Percentiles rank a stretch among this genome's conserved stretches.
Conservation (phyloP, 2,797 vertebrate genomes). For the Loriculus beryllinus region DNA sequence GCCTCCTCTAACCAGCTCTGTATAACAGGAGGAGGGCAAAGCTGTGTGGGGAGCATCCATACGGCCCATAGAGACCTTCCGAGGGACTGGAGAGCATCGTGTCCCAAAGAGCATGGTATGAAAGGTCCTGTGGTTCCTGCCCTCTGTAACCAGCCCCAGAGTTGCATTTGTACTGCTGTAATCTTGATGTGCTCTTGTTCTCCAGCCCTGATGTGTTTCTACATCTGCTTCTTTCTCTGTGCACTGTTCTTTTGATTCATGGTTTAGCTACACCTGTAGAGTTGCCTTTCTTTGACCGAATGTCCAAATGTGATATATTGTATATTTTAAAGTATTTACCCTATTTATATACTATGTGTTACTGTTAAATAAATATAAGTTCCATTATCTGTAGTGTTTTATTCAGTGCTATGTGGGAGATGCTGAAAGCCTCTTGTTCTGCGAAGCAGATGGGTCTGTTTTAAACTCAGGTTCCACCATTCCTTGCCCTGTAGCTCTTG, state of each 20-base stretch:
- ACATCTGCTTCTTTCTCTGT: constrained; percentile 50
- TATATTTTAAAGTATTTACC: constrained; percentile 69
- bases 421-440: not conserved
- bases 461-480: accelerated
- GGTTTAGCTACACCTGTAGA: constrained; percentile 42
- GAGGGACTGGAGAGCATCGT: not conserved
- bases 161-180: not conserved
- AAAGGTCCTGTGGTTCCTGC: not conserved
- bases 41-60: not conserved
- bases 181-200: not conserved
- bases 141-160: not conserved
- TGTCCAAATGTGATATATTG: constrained; percentile 70
- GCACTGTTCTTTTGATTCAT: constrained; percentile 17
- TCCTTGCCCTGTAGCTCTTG: not conserved
- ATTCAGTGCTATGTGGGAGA: not conserved
- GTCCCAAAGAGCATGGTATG: accelerated
- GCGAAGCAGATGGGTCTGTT: accelerated
- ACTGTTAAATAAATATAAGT: constrained; percentile 65
- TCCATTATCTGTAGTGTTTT: not conserved
- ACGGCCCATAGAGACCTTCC: not conserved
- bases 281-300: constrained; percentile 29
- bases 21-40: not conserved
- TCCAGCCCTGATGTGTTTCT: not conserved
- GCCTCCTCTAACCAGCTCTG: accelerated
- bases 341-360: constrained; percentile 70